phyloP scores from a whole-genome alignment of 2,797 vertebrate species.

The Halcyon chelicuti region DNA sequence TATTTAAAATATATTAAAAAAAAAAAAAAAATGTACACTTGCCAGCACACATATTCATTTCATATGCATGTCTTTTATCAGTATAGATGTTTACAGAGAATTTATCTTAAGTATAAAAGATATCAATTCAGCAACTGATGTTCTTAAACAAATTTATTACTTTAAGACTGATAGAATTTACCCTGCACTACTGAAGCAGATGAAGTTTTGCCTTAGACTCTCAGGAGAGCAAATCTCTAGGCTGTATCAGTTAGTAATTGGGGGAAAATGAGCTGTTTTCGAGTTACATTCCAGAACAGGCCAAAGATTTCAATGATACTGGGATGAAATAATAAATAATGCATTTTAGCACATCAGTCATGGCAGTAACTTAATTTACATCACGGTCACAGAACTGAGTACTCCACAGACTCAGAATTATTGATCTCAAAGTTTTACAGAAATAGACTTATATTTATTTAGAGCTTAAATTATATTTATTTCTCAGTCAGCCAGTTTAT shows the following conservation, averaged over 20 bases:
- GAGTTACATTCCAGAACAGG: not conserved
- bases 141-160: not conserved
- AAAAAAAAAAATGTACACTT: not conserved
- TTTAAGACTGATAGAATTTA: not conserved
- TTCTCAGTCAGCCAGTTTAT: not conserved
- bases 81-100: not conserved
- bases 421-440: not conserved
- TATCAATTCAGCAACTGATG: not conserved
- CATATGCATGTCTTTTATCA: not conserved
- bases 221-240: not conserved
- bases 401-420: not conserved
- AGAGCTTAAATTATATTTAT: conserved; percentile 9
- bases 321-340: conserved; percentile 14
- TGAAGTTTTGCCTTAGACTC: not conserved
- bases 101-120: not conserved
- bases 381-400: not conserved
- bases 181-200: not conserved
- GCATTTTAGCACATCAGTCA: not conserved
- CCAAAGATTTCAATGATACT: not conserved
- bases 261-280: not conserved
- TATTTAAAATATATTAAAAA: not conserved
- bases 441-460: conserved; percentile 7
- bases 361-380: not conserved
- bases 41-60: not conserved
- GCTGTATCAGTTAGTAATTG: not conserved